phyloP scores from a whole-genome alignment of 2,797 vertebrate species.

The Scolopax rusticola region DNA sequence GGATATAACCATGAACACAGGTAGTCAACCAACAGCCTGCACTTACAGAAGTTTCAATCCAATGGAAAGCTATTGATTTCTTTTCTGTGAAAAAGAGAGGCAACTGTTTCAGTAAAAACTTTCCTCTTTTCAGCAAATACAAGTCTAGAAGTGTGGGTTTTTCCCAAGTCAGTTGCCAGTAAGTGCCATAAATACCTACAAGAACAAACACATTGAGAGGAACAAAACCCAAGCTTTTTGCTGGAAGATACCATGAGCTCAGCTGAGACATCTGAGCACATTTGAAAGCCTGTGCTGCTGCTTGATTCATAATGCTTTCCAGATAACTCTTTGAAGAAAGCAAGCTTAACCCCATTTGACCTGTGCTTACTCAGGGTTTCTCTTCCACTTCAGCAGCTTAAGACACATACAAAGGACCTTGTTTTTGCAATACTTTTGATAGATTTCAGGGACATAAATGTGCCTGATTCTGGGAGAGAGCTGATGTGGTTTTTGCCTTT shows the following conservation, averaged over 20 bases:
- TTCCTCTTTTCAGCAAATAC: background rate
- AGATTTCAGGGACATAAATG: background rate
- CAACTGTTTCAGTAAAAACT: background rate
- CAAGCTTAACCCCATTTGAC: constrained; percentile 53
- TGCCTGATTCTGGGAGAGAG: background rate
- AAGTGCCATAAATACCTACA: background rate
- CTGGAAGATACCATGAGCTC: background rate
- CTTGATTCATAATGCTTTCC: constrained; percentile 48
- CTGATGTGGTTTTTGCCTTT: background rate
- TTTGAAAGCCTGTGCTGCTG: constrained; percentile 8
- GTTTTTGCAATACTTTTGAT: background rate
- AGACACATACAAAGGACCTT: background rate
- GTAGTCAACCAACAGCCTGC: background rate
- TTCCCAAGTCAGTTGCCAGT: background rate
- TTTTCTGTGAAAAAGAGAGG: background rate
- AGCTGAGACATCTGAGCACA: background rate
- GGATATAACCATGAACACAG: background rate
- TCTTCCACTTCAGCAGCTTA: constrained; percentile 27
- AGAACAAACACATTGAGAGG: background rate
- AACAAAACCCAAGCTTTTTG: background rate
- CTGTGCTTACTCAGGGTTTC: background rate
- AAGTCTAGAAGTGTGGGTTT: background rate
- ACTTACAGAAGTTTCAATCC: background rate
- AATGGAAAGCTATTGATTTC: background rate
- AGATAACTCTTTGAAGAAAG: constrained; percentile 46